Evolutionary conservation across 1,140 invertebrate species (phyloP).

Genomic region (Drosophila truncata): DNA sequence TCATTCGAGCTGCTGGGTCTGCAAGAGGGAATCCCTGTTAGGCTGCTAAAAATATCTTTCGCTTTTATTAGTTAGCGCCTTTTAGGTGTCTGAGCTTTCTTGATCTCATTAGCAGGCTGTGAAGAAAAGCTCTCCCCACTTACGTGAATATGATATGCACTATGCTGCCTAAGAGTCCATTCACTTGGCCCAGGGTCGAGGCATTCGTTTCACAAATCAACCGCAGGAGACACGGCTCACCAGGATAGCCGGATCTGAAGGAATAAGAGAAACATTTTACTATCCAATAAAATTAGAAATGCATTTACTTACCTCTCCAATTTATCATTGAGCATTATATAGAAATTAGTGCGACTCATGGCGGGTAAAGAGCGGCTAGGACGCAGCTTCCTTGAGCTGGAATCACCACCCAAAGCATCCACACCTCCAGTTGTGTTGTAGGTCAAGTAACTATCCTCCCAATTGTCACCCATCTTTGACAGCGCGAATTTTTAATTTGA

Average conservation of each 20-base stretch:
- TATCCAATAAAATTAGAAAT: background rate
- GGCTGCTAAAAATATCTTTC: conserved; percentile 39
- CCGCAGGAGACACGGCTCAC: conserved; percentile 66
- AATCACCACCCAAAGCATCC: background rate
- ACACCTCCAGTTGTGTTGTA: conserved; percentile 27
- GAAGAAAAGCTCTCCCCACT: conserved; percentile 15
- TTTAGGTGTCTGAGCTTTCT: conserved; percentile 7
- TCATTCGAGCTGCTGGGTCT: conserved; percentile 87
- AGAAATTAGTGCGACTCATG: conserved; percentile 65
- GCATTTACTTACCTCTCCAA: conserved; percentile 50
- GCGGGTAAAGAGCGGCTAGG: conserved; percentile 29
- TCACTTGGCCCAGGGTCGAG: conserved; percentile 61
- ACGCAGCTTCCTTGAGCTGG: background rate
- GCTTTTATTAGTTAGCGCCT: conserved; percentile 25
- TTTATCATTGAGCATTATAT: conserved; percentile 69
- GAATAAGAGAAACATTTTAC: background rate
- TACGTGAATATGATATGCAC: conserved; percentile 72
- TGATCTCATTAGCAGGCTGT: conserved; percentile 1
- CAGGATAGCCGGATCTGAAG: conserved; percentile 64
- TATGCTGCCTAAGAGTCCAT: conserved; percentile 69
- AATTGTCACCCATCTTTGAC: conserved; percentile 60
- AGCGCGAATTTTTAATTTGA: background rate
- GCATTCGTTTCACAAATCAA: conserved; percentile 73
- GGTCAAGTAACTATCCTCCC: conserved; percentile 33
- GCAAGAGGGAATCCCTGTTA: conserved; percentile 32